Conservation (phyloP, 2,113 vertebrate genomes). For the Indicator maculatus region DNA sequence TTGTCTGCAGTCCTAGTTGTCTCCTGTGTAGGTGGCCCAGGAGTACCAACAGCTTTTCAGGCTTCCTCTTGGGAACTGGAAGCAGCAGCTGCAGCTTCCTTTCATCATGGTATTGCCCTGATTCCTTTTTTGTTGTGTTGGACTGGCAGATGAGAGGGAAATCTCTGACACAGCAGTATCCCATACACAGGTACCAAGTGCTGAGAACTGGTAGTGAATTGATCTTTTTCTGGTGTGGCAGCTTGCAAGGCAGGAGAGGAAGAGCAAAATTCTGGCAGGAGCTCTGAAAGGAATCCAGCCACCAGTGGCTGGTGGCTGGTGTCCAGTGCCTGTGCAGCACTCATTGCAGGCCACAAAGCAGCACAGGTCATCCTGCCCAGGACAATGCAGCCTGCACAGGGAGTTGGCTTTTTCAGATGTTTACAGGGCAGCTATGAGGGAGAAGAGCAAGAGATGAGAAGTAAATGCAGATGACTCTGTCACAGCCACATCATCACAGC, state of each 20-base stretch:
- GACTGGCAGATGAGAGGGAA: not conserved
- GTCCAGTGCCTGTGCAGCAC: not conserved
- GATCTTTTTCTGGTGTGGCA: not conserved
- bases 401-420: not conserved
- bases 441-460: not conserved
- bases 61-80: not conserved
- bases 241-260: not conserved
- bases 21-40: not conserved
- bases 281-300: not conserved
- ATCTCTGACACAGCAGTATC: not conserved
- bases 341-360: not conserved
- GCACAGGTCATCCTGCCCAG: not conserved
- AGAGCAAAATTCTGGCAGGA: not conserved
- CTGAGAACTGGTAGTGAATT: not conserved
- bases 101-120: not conserved
- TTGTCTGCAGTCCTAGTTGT: not conserved
- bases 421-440: not conserved
- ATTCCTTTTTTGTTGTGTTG: not conserved
- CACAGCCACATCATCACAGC: no score
- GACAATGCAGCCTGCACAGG: not conserved
- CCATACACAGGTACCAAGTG: not conserved
- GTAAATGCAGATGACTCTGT: fast-evolving
- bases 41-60: not conserved
- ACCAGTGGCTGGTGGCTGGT: not conserved
- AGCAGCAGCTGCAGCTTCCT: not conserved